Evolutionary conservation across 1,140 invertebrate genomes (phyloP).

Genomic region (silkworm (Bombyx mori)): ASM3026992v2 NC_085127.1:9438001-9438500

Average conservation of each 20-base stretch:
- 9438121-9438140: background rate
- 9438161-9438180: no score
- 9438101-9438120: background rate
- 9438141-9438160: background rate
- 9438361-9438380: conserved; percentile 64
- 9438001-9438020: no score
- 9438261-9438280: conserved; percentile 23
- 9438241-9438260: no score
- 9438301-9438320: conserved; percentile 20
- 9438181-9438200: no score
- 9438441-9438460: conserved; percentile 58
- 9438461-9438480: conserved; percentile 65
- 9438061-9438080: no score
- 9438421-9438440: conserved; percentile 61
- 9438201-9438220: no score
- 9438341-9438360: conserved; percentile 43
- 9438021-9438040: no score
- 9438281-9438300: conserved; percentile 11
- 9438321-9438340: conserved; percentile 13
- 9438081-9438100: no score
- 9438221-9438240: no score
- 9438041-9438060: no score
- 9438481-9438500: conserved; percentile 67
- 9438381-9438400: conserved; percentile 64
- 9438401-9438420: conserved; percentile 68